Evolutionary conservation across 2,113 vertebrate genomes (phyloP), one percentile per base, ranked within the genome.

Genomic region (Amphiprion ocellaris): DNA sequence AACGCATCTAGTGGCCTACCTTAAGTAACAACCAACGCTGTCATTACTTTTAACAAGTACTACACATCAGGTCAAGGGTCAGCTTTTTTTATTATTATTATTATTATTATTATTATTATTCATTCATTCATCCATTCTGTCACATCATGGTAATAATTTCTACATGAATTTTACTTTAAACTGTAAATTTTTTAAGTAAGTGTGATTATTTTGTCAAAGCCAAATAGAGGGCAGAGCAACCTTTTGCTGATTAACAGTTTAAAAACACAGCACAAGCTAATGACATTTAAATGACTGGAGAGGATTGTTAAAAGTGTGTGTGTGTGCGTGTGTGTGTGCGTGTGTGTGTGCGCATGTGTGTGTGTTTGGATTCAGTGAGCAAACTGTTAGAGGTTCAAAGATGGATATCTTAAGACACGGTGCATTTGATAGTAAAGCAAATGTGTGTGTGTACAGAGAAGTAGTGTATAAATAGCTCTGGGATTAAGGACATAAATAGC

Each of bases 401-500:
- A 77, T 73, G 1, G 4, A 24, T 75, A 82, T 83, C 69, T 67
- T 24, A 30, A 69, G 69, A 54, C 56, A 47, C 4, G 62, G 52
- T 28, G 8, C 41, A 50, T 52, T 60, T 78, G 41, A 26, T 56
- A 15, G 49, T 77, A 62, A 73, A 66, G n/a, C 28, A 26, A 67
- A 47, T 1, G 66, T 33, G 26, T 64, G 49, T 56, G 23, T 73
- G 28, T 41, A 58, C 46, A 54, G 49, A 69, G 63, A 49, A n/a
- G 44, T 21, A 23, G 37, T 49, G 64, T 70, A 73, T 76, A 73
- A 70, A 84, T 82, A 74, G 61, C 15, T 54, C 23, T 49, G 41
- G 65, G 41, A 79, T 66, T 79, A 53, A 75, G 55, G 24, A 67
- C 61, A 41, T 41, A 78, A 78, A 68, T 59, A 82, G 55, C 59